These are phyloP conservation scores for Yponomeuta malinellus DNA, from an alignment of 2,888 invertebrate species.

Conservation along the genomic window DNA sequence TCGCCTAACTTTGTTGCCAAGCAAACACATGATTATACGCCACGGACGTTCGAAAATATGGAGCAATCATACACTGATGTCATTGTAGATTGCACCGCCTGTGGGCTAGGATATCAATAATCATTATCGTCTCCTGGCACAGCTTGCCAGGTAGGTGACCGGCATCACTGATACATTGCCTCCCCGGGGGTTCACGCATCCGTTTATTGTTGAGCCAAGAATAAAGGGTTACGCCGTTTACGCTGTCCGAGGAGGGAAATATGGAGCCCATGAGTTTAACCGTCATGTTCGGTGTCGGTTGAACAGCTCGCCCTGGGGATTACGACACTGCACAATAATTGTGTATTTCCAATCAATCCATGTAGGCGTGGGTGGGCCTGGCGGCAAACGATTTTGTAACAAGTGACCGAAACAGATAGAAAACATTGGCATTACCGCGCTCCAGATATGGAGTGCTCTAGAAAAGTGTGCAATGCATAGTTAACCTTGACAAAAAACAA, in stretches of 20 bases:
- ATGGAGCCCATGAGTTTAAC: constrained; percentile 42
- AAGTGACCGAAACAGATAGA: constrained; percentile 1
- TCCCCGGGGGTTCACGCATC: constrained; percentile 37
- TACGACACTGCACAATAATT: constrained; percentile 61
- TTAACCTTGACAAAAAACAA: constrained; percentile 13
- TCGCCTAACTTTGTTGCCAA: constrained; percentile 25
- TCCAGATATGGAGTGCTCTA: constrained; percentile 1
- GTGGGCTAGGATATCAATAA: constrained; percentile 44
- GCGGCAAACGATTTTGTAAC: constrained; percentile 33
- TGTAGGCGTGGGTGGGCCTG: constrained; percentile 47
- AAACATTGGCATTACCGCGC: background rate
- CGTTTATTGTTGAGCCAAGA: constrained; percentile 47
- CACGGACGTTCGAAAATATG: constrained; percentile 39
- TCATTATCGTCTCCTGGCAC: constrained; percentile 41
- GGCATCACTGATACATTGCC: constrained; percentile 48
- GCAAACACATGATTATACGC: constrained; percentile 26
- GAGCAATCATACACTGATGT: constrained; percentile 45
- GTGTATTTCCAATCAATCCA: constrained; percentile 69
- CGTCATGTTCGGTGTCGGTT: constrained; percentile 52
- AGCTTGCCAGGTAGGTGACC: constrained; percentile 45
- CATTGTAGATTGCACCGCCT: constrained; percentile 45
- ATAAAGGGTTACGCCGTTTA: constrained; percentile 36
- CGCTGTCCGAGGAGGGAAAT: constrained; percentile 34
- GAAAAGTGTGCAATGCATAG: background rate
- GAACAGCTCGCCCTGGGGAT: constrained; percentile 39